A percentile compares a stretch with the other conserved stretches of the same genome.
phyloP scores from a whole-genome alignment of 2,797 vertebrate species.

The Menidia menidia region DNA sequence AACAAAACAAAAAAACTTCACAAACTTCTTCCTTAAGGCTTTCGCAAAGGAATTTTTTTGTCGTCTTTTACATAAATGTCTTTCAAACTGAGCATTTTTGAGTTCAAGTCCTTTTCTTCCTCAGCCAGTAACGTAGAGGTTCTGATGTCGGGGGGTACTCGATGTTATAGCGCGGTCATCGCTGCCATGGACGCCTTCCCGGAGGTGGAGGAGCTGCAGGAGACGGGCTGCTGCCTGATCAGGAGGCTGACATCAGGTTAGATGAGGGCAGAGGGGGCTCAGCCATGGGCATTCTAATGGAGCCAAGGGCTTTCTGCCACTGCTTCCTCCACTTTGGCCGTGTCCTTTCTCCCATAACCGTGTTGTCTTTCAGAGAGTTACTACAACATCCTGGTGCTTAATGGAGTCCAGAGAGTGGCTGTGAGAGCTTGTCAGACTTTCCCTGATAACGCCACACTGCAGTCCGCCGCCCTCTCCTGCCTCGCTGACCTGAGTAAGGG shows the following conservation, averaged over 20 bases:
- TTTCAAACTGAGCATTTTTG: not conserved
- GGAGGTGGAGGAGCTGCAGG: constrained; percentile 87
- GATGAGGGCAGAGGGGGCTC: constrained; percentile 31
- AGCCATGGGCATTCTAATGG: too few species aligned
- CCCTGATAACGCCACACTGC: constrained; percentile 85
- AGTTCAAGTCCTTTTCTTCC: constrained; percentile 17
- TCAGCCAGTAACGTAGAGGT: constrained; percentile 94
- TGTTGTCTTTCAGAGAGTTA: constrained; percentile 85
- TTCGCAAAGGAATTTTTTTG: too few species aligned
- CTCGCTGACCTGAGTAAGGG: constrained; percentile 93
- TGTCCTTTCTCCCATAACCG: not conserved
- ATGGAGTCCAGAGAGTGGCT: constrained; percentile 89
- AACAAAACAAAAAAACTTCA: too few species aligned
- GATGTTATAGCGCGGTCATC: constrained; percentile 90
- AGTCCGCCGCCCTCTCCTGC: constrained; percentile 88
- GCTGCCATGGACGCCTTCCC: constrained; percentile 87
- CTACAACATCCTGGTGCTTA: constrained; percentile 92
- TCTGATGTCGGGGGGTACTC: constrained; percentile 92
- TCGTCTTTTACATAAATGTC: not conserved
- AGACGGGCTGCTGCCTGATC: constrained; percentile 90
- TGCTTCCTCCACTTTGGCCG: too few species aligned
- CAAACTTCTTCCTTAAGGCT: too few species aligned
- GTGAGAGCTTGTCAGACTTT: constrained; percentile 86
- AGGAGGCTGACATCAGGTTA: constrained; percentile 91
- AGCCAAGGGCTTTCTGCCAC: too few species aligned